Base-by-base conservation (phyloP, 2,888 invertebrate genomes). In the Dryadula phaetusa region DNA sequence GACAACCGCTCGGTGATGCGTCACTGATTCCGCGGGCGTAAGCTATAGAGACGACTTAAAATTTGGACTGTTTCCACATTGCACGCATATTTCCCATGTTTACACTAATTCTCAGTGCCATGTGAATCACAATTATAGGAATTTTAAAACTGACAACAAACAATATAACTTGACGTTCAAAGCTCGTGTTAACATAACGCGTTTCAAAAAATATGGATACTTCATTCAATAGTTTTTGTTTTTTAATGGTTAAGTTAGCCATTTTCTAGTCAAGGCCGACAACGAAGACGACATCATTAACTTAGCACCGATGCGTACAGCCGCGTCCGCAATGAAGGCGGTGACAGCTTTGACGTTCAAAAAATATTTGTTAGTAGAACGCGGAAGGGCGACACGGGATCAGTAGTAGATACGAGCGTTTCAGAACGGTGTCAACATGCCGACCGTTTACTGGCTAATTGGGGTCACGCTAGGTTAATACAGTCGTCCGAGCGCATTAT, bases 401-500 rank as follows among this genome's bases (percentile, higher is more conserved):
- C 25, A 3, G 49, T 28, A 0, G 28, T 7, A 10, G 7, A 16
- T 16, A 3, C 2, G 22, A 12, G 14, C 40, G 25, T 32, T 40
- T 46, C 46, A 52, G 14, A 42, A 52, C 66, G 54, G 62, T 53
- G 66, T 66, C 62, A 65, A n/a, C 60, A 54, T 22, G 37, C 46
- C 37, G 65, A 40, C 62, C 40, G 60, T 62, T 69, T 61, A 52
- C 34, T 64, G 14, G 62, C 46, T 71, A 66, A 72, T 73, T 71
- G 70, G 73, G 72, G 73, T 73, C 76, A 75, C 77, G 68, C 66
- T 76, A 80, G 78, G 79, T 78, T 80, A 81, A 78, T 79, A 73
- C 77, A 79, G 78, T 77, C 75, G 78, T 75, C 76, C 56, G 75
- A 71, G 73, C 61, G 66, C 71, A 74, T 77, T 74, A 77, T 80